phyloP scores from a whole-genome alignment of 35 echinoderm and acorn worm species.

The Ophiothrix spiculata region DNA sequence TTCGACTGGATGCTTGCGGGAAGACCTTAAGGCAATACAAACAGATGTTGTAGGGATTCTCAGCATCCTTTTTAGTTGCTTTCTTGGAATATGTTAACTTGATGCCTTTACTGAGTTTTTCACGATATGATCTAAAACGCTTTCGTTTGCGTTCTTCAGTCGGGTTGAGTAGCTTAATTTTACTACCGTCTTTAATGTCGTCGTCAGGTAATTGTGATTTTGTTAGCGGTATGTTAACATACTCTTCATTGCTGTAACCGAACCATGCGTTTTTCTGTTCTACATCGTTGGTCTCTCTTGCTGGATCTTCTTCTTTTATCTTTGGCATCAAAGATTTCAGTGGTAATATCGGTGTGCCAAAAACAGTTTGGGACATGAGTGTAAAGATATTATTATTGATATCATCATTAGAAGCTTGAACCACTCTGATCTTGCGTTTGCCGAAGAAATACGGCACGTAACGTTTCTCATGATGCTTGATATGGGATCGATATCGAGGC shows the following conservation, averaged over 20 bases:
- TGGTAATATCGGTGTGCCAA: neutral
- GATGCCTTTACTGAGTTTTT: neutral
- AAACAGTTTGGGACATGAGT: neutral
- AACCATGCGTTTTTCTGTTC: neutral
- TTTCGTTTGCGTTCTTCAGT: no score
- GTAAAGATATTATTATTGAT: neutral
- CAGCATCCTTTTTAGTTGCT: neutral
- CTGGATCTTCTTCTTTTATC: neutral
- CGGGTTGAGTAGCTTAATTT: no score
- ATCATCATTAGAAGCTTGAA: neutral
- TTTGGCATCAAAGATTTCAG: neutral
- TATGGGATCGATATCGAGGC: neutral
- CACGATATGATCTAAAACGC: neutral
- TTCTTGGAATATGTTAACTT: neutral
- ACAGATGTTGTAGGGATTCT: neutral
- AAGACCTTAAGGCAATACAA: slow-evolving; percentile 63
- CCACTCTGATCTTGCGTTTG: neutral
- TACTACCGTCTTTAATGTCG: no score
- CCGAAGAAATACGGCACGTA: neutral
- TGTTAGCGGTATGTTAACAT: neutral
- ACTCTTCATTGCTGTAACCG: neutral
- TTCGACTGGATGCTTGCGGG: slow-evolving; percentile 80
- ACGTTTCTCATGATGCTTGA: neutral
- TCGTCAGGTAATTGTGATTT: no score
- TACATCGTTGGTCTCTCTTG: neutral